Percentiles rank a stretch among this genome's conserved stretches.
These are phyloP conservation scores for Epinephelus cyanopodus DNA, from an alignment of 2,113 vertebrate species.

Conservation along the genomic window DNA sequence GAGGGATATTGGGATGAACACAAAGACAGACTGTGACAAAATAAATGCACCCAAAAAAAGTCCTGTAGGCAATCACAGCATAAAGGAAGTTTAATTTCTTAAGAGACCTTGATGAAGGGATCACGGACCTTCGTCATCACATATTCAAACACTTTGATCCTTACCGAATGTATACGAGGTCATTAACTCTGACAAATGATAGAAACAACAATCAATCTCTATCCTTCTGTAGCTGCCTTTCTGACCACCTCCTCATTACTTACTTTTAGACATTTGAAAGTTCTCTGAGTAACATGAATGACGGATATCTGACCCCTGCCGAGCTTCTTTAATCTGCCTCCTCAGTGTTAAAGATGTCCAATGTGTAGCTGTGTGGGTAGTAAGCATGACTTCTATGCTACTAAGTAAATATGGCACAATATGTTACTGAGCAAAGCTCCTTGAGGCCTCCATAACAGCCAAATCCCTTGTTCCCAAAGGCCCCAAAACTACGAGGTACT, in stretches of 20 bases:
- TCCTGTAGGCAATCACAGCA: no score
- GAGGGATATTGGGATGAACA: no score
- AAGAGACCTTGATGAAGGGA: no score
- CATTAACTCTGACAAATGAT: no score
- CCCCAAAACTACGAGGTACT: constrained; percentile 4
- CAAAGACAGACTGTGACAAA: no score
- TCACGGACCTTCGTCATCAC: no score
- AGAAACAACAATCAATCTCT: background rate
- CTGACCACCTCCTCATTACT: background rate
- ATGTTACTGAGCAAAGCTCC: constrained; percentile 10
- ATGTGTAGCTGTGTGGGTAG: background rate
- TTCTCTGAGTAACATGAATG: background rate
- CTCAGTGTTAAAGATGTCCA: background rate
- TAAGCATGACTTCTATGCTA: background rate
- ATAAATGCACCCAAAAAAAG: no score
- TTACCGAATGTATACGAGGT: no score
- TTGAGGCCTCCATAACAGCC: background rate
- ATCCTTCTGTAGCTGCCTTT: no score
- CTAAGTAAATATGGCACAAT: constrained; percentile 21
- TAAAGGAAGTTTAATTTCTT: no score
- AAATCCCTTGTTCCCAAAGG: constrained; percentile 16
- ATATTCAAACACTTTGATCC: background rate
- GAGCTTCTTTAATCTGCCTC: background rate
- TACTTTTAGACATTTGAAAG: background rate
- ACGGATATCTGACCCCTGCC: background rate